Conservation (phyloP, 2,888 invertebrate species). For the Uloborus plumipes region DNA sequence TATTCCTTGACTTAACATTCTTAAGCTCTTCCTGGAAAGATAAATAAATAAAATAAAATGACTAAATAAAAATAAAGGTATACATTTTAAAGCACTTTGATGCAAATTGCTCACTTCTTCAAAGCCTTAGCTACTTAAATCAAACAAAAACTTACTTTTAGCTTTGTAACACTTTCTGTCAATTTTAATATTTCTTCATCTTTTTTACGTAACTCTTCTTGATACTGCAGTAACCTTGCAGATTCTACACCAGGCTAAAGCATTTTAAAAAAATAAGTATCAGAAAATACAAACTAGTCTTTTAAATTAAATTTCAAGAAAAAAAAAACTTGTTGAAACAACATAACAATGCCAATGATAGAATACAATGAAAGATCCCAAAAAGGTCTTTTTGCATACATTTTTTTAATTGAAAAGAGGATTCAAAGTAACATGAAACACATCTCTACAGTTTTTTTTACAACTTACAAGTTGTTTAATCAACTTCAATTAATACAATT, state of each 20-base stretch:
- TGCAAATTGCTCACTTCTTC: neutral
- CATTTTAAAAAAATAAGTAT: neutral
- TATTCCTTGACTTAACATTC: conserved; percentile 80
- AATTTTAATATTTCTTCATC: conserved; percentile 76
- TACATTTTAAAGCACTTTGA: neutral
- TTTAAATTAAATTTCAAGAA: no score
- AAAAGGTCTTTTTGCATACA: no score
- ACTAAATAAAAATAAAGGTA: neutral
- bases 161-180: conserved; percentile 71
- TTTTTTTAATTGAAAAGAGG: no score
- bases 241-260: conserved; percentile 75
- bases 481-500: no score
- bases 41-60: neutral
- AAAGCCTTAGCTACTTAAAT: no score
- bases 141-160: conserved; percentile 63
- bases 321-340: no score
- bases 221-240: conserved; percentile 76
- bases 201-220: conserved; percentile 77
- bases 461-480: no score
- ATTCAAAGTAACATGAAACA: no score
- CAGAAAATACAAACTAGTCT: no score
- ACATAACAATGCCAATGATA: no score
- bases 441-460: no score
- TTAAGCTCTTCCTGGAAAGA: conserved; percentile 76
- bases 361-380: no score